Base-by-base conservation (phyloP, 2,888 invertebrate species). In the Apamea sordens region DNA sequence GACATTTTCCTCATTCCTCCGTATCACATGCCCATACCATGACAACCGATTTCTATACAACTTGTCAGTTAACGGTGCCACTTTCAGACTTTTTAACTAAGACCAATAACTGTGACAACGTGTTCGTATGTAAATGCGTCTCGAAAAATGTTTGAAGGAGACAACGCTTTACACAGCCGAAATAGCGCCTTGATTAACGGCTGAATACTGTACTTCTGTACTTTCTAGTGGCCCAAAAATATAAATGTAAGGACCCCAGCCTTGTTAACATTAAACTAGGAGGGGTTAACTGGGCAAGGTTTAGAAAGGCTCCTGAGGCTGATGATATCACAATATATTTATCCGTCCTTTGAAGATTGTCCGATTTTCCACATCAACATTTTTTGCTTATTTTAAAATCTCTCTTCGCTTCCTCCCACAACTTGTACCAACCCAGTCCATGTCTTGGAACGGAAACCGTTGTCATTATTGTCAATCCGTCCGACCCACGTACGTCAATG, bases 391-490 rank as follows among this genome's bases (percentile, higher is more conserved):
- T 44, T 6, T 36, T 64, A 0, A 11, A 7, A 47, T 15, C 24
- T 21, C 4, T 18, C 8, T 28, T n/a, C 56, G 63, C 68, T 50
- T 0, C 4, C 36, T 8, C 67, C 36, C 1, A 7, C 11, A 6
- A 41, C 74, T 86, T 88, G 64, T 4, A 69, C 86, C 78, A 72
- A 3, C 18, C 41, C 18, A 47, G 53, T 47, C 44, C 63, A 13
- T 72, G 74, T 77, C 65, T 77, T 5, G 28, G 61, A 79, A 79
- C 83, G 90, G 89, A 87, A 90, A 86, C 86, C 74, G 79, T 79
- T 86, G 83, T 84, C 86, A 85, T 88, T 89, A 90, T 90, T 89
- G 87, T 90, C 91, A 88, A 90, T 90, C 85, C 87, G 84, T 77
- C 88, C 75, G 83, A 86, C 88, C 84, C 83, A 83, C 91, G 86